These are phyloP conservation scores for Chlamydotis undulata DNA, from an alignment of 2,113 vertebrate genomes.

Conservation along the genomic window DNA sequence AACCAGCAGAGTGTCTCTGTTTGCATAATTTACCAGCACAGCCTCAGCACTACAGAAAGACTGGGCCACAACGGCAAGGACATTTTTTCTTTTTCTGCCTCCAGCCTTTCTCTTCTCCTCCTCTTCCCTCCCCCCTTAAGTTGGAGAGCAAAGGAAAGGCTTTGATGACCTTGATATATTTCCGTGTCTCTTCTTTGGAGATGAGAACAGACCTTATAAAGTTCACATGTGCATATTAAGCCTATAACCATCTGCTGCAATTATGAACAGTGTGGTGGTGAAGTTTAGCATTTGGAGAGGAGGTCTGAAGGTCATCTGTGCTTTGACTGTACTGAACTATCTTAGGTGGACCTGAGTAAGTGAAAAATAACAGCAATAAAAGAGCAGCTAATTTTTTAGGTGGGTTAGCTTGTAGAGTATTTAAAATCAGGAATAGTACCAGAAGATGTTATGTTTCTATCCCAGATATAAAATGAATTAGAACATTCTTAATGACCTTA, in stretches of 20 bases:
- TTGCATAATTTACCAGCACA: neutral
- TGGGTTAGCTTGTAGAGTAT: neutral
- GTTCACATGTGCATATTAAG: slow-evolving; percentile 34
- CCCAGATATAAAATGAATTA: neutral
- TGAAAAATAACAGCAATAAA: slow-evolving; percentile 17
- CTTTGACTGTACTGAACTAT: neutral
- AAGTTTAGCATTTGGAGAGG: slow-evolving; percentile 13
- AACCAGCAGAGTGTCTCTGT: neutral
- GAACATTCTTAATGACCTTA: neutral
- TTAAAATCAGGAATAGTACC: neutral
- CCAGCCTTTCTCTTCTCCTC: neutral
- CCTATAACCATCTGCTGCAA: slow-evolving; percentile 51
- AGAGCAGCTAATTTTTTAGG: neutral
- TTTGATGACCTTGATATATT: slow-evolving; percentile 15
- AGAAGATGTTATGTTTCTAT: neutral
- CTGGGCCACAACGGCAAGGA: neutral
- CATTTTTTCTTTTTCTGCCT: rapidly evolving
- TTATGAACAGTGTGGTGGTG: slow-evolving; percentile 8
- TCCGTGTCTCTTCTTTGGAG: neutral
- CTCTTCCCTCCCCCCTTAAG: rapidly evolving
- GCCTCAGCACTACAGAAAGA: neutral
- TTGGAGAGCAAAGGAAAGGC: neutral
- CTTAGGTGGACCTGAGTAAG: neutral
- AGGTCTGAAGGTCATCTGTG: slow-evolving; percentile 39
- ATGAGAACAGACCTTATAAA: slow-evolving; percentile 11